Evolutionary conservation across 1,140 invertebrate genomes (phyloP).

Genomic region (Panulirus ornatus): DNA sequence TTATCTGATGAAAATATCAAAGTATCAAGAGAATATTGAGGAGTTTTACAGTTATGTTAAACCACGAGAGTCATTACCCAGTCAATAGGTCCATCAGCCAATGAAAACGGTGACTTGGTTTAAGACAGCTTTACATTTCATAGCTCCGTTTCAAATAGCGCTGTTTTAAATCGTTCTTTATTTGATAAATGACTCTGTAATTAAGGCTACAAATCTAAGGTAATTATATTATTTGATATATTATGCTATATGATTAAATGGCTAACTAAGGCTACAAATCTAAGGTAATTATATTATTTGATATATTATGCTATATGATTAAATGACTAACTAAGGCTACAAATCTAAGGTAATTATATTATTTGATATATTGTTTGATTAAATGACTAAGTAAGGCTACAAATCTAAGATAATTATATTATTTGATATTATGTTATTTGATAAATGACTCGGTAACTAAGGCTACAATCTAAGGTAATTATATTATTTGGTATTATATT

Average conservation of each 20-base stretch:
- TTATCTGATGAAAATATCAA: too few species aligned
- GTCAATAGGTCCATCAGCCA: too few species aligned
- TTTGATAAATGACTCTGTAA: not conserved
- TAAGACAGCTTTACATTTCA: too few species aligned
- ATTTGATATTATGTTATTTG: too few species aligned
- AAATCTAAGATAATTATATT: not conserved
- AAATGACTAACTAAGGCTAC: not conserved
- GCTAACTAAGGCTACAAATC: not conserved
- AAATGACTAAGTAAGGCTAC: not conserved
- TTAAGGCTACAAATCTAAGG: not conserved
- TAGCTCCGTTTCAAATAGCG: too few species aligned
- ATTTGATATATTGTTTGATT: not conserved
- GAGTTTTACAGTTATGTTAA: too few species aligned
- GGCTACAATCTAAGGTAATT: not conserved
- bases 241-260: not conserved
- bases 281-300: not conserved
- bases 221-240: not conserved
- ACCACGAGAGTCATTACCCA: too few species aligned
- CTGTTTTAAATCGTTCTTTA: too few species aligned
- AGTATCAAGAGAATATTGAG: too few species aligned
- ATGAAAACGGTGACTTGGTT: too few species aligned
- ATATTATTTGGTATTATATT: not conserved
- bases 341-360: not conserved
- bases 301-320: not conserved
- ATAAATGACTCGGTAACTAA: not conserved